Conservation (phyloP, 2,888 invertebrate species). For the Micoletzkya japonica region DNA sequence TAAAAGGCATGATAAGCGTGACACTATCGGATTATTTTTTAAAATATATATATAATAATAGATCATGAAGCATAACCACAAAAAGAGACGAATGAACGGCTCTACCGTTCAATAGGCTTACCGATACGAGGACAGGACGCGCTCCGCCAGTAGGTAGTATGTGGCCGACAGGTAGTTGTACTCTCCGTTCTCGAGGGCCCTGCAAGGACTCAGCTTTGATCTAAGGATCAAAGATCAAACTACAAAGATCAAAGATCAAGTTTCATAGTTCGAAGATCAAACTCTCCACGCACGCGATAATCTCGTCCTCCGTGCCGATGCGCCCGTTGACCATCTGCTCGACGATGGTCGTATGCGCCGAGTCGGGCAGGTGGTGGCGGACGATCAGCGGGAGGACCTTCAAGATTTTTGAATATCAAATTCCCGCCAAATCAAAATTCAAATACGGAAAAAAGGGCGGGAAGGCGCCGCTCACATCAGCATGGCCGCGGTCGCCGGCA, state of each 20-base stretch:
- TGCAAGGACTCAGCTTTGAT: too few species aligned
- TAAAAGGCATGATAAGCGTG: not conserved
- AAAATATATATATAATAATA: not conserved
- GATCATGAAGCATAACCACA: too few species aligned
- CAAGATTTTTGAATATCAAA: slow-evolving; percentile 28
- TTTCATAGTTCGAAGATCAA: not conserved
- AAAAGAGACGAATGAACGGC: too few species aligned
- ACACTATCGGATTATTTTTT: not conserved
- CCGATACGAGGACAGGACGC: slow-evolving; percentile 77
- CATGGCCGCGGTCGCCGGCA: slow-evolving; percentile 61
- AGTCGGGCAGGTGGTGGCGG: slow-evolving; percentile 84
- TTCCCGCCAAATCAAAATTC: slow-evolving; percentile 2
- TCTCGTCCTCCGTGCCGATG: slow-evolving; percentile 90
- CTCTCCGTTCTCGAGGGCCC: slow-evolving; percentile 88
- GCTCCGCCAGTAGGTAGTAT: slow-evolving; percentile 91
- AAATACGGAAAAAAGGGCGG: not conserved
- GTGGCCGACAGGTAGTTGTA: slow-evolving; percentile 98
- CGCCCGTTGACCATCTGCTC: slow-evolving; percentile 94
- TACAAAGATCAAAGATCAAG: not conserved
- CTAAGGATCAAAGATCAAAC: too few species aligned
- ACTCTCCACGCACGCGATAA: slow-evolving; percentile 75
- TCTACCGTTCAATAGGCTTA: slow-evolving; percentile 64
- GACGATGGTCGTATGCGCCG: slow-evolving; percentile 84
- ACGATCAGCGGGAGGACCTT: slow-evolving; percentile 71
- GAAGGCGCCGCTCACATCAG: slow-evolving; percentile 32